These are phyloP conservation scores for Gisinianus flammeolus DNA, from an alignment of 2,888 invertebrate species.

Conservation along the genomic window DNA sequence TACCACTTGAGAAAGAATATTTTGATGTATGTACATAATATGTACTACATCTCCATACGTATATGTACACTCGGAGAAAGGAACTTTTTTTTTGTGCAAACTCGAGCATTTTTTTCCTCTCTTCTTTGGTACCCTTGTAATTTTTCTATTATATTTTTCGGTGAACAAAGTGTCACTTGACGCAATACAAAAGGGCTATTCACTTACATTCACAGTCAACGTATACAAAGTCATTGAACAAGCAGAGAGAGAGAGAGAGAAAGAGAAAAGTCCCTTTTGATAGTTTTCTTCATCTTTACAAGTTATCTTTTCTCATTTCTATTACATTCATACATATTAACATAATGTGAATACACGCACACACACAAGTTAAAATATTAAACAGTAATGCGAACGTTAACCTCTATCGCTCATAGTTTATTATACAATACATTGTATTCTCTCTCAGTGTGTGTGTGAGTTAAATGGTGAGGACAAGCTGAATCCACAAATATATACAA, in stretches of 20 bases:
- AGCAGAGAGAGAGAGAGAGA: not conserved
- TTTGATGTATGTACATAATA: not conserved
- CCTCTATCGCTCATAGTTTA: not conserved
- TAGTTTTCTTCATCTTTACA: not conserved
- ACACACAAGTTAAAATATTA: not conserved
- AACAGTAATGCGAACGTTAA: not conserved
- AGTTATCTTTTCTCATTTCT: not conserved
- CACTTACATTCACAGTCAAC: slow-evolving; percentile 6
- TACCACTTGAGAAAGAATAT: slow-evolving; percentile 5
- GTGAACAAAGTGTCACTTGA: slow-evolving; percentile 38
- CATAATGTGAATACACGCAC: not conserved
- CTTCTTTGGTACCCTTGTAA: slow-evolving; percentile 17
- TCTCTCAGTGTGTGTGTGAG: too few species aligned
- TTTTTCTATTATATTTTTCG: slow-evolving; percentile 35
- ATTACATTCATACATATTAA: not conserved
- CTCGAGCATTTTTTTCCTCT: slow-evolving; percentile 42
- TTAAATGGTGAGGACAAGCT: too few species aligned
- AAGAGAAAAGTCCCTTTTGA: slow-evolving; percentile 19
- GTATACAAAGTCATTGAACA: not conserved
- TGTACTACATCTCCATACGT: not conserved
- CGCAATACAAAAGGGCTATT: slow-evolving; percentile 23
- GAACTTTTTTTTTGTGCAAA: slow-evolving; percentile 42
- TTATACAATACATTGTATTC: too few species aligned
- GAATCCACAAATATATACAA: too few species aligned
- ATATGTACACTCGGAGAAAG: not conserved